These are phyloP conservation scores for Copidosoma aretas DNA, from an alignment of 2,888 invertebrate genomes.

Conservation along the genomic window DNA sequence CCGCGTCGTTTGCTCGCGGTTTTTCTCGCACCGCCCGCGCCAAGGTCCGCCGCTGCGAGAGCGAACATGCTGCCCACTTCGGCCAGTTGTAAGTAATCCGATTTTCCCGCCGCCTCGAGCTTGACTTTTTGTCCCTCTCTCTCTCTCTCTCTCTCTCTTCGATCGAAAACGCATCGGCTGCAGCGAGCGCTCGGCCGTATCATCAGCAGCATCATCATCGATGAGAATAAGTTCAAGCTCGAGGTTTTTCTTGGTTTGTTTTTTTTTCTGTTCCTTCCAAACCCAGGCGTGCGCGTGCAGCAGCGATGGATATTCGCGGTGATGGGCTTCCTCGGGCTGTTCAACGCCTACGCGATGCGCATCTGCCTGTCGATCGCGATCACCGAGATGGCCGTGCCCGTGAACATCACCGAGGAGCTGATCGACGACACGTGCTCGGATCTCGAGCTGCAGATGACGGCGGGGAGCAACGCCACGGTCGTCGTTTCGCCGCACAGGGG, in stretches of 20 bases:
- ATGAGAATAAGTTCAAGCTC: too few relatives aligned
- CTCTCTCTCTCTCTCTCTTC: too few relatives aligned
- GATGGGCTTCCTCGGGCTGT: conserved; percentile 74
- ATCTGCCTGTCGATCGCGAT: conserved; percentile 75
- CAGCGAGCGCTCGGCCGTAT: too few relatives aligned
- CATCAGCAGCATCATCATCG: too few relatives aligned
- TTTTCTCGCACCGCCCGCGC: too few relatives aligned
- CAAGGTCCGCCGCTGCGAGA: neutral
- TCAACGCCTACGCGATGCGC: conserved; percentile 78
- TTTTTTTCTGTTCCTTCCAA: too few relatives aligned
- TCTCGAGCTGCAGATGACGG: neutral
- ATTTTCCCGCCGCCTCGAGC: conserved; percentile 1
- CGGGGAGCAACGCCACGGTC: neutral
- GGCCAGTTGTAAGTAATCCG: conserved; percentile 33
- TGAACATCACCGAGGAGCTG: conserved; percentile 24
- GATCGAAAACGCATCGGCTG: too few relatives aligned
- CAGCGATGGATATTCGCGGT: conserved; percentile 61
- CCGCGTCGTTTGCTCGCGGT: too few relatives aligned
- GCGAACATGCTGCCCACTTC: conserved; percentile 33
- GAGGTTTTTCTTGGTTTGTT: too few relatives aligned
- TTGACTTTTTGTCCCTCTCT: too few relatives aligned
- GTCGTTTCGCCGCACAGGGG: conserved; percentile 19
- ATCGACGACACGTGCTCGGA: conserved; percentile 41
- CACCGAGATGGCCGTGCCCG: conserved; percentile 69
- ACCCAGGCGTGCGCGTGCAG: conserved; percentile 42